These are phyloP conservation scores for Ceyx melanurus DNA, from an alignment of 2,113 vertebrate genomes.

Conservation along the genomic window DNA sequence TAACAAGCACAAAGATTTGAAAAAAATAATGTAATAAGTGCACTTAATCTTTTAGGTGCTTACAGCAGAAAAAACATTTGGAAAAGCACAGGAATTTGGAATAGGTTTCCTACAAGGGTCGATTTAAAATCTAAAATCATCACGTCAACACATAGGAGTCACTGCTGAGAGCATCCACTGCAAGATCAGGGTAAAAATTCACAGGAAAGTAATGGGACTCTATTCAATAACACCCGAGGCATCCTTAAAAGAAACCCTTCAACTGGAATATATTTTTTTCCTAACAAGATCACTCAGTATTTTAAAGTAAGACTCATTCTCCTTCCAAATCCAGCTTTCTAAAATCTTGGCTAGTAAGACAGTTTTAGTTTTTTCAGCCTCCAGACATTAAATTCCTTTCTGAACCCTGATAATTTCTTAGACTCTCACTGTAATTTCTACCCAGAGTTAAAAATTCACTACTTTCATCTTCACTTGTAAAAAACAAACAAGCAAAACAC, in stretches of 20 bases:
- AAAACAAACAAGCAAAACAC: not conserved
- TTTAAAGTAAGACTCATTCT: not conserved
- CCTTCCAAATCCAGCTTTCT: not conserved
- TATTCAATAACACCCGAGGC: not conserved
- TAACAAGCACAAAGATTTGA: not conserved
- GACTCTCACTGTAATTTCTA: not conserved
- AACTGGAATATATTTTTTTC: not conserved
- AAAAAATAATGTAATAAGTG: not conserved
- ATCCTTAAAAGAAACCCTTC: not conserved
- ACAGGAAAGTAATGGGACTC: not conserved
- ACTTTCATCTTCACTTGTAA: not conserved
- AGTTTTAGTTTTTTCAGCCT: not conserved
- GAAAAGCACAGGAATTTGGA: fast-evolving
- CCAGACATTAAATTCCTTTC: not conserved
- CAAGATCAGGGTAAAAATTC: not conserved
- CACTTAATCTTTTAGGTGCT: not conserved
- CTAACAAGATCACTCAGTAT: not conserved
- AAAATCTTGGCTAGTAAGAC: not conserved
- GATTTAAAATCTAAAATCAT: not conserved
- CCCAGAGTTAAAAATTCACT: not conserved
- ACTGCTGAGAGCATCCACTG: not conserved
- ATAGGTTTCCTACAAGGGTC: not conserved
- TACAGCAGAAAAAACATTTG: not conserved
- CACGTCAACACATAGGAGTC: not conserved
- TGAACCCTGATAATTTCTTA: not conserved